These are phyloP conservation scores for Araneus ventricosus DNA, from an alignment of 1,140 invertebrate species.

Conservation along the genomic window DNA sequence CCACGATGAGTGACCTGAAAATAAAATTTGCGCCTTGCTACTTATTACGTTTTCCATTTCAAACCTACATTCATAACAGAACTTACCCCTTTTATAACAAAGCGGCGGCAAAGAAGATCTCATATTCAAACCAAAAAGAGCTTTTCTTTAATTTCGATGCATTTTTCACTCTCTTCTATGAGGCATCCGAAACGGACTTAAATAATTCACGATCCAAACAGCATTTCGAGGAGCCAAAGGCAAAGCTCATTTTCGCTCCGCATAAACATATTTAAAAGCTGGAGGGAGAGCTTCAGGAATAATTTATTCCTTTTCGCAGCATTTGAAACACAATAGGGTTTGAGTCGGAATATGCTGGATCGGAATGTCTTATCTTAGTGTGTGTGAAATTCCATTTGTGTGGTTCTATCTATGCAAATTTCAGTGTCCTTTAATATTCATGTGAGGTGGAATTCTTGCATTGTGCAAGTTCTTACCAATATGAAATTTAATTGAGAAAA, in stretches of 20 bases:
- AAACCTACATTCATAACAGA: too few species aligned
- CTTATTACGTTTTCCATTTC: too few species aligned
- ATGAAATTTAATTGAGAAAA: neutral
- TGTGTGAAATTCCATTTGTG: too few species aligned
- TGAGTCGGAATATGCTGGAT: neutral
- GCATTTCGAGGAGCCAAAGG: neutral
- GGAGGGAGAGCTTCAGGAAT: neutral
- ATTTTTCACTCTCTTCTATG: neutral
- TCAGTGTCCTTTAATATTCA: neutral
- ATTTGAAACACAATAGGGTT: neutral
- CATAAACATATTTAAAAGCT: constrained; percentile 18
- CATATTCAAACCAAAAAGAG: neutral
- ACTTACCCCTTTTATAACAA: neutral
- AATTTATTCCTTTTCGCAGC: constrained; percentile 7
- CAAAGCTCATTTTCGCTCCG: neutral
- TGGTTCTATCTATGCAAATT: neutral
- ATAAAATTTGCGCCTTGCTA: too few species aligned
- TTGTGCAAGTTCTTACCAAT: neutral
- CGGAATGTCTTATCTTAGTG: neutral
- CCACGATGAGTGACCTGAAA: too few species aligned
- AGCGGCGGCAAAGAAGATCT: neutral
- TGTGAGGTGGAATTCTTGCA: neutral
- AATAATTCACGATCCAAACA: neutral
- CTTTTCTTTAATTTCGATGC: neutral
- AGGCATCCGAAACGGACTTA: neutral